Conservation (phyloP, 2,113 vertebrate species). For the Rhabdomys dilectus region DNA sequence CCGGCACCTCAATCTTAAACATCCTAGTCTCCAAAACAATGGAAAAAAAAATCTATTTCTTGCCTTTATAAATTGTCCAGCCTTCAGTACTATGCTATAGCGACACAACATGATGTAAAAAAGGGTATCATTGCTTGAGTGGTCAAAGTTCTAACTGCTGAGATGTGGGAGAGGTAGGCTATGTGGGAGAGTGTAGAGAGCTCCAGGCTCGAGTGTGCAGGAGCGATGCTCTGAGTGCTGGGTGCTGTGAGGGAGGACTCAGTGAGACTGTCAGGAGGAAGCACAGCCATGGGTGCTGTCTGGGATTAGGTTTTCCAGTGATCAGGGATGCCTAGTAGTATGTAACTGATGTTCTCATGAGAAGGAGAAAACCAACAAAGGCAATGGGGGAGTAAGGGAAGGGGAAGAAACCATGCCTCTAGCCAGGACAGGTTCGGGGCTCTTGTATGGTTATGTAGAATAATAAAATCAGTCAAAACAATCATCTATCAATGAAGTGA, state of each 20-base stretch:
- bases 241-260: neutral
- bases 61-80: neutral
- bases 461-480: neutral
- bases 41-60: neutral
- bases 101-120: neutral
- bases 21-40: neutral
- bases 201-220: neutral
- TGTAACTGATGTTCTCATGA: neutral
- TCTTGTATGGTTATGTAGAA: neutral
- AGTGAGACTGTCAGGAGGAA: neutral
- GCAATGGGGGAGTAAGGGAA: neutral
- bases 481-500: neutral
- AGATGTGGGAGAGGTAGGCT: no score
- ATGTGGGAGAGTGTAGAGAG: accelerated
- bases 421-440: neutral
- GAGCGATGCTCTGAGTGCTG: neutral
- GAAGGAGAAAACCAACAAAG: neutral
- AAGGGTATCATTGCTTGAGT: conserved; percentile 28
- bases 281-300: neutral
- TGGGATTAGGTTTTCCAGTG: neutral
- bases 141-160: neutral
- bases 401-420: neutral
- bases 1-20: neutral
- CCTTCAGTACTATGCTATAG: neutral
- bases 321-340: accelerated